These are phyloP conservation scores for Drosophila paulistorum DNA, from an alignment of 1,140 invertebrate species.

Conservation along the genomic window DNA sequence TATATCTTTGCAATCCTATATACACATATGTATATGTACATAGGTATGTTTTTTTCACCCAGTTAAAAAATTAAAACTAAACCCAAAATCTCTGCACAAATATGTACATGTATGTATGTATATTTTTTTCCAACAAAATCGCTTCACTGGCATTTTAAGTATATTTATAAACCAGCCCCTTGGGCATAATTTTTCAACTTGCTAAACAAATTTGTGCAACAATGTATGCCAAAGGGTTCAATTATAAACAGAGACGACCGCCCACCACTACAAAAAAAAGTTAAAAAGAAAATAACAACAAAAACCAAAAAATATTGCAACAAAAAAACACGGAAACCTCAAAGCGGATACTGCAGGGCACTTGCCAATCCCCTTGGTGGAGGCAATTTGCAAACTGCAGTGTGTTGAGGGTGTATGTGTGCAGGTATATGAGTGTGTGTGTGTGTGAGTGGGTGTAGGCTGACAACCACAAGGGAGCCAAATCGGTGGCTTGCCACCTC, in stretches of 20 bases:
- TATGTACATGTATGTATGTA: background rate
- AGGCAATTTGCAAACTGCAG: slow-evolving; percentile 45
- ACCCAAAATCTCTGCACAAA: background rate
- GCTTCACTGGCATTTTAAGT: slow-evolving; percentile 24
- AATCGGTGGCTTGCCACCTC: slow-evolving; percentile 48
- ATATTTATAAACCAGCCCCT: slow-evolving; percentile 40
- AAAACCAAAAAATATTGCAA: slow-evolving; percentile 8
- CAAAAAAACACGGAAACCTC: slow-evolving; percentile 45
- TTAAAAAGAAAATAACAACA: background rate
- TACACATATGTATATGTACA: background rate
- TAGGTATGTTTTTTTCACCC: background rate
- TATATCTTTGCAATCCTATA: too few species aligned
- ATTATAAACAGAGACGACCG: slow-evolving; percentile 65
- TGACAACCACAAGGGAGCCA: slow-evolving; percentile 40
- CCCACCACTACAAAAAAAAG: background rate
- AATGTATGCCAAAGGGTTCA: slow-evolving; percentile 67
- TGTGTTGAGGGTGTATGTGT: slow-evolving; percentile 42
- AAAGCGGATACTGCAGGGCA: slow-evolving; percentile 58
- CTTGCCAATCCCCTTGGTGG: slow-evolving; percentile 30
- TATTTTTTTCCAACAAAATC: slow-evolving; percentile 17
- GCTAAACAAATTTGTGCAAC: slow-evolving; percentile 70
- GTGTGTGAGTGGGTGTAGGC: slow-evolving; percentile 29
- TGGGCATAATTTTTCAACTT: slow-evolving; percentile 54
- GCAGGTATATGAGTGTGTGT: slow-evolving; percentile 20
- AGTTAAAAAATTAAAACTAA: background rate